phyloP scores from a whole-genome alignment of 2,888 invertebrate species.

The Amphipoea oculea region DNA sequence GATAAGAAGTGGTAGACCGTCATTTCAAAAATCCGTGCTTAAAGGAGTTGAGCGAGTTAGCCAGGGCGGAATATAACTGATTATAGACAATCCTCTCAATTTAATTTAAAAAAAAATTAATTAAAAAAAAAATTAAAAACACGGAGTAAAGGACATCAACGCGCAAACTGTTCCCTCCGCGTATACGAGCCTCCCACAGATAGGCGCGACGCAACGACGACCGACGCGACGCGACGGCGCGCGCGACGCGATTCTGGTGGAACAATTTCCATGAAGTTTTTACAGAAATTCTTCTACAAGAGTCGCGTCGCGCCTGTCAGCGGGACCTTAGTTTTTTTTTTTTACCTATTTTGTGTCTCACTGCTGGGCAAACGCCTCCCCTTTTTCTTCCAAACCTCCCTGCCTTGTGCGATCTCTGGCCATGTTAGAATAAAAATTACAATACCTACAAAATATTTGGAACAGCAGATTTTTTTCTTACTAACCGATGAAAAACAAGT shows the following conservation, averaged over 20 bases:
- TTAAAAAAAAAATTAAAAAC: neutral
- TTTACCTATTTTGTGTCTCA: no score
- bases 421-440: neutral
- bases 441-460: neutral
- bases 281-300: neutral
- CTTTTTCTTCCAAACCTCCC: no score
- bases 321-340: neutral
- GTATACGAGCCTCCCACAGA: neutral
- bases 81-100: no score
- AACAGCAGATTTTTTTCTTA: neutral
- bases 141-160: neutral
- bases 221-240: no score
- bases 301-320: neutral
- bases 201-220: neutral
- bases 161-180: neutral
- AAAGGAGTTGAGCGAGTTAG: no score
- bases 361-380: no score
- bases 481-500: neutral
- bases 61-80: no score
- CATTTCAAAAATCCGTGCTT: no score
- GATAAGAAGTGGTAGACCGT: no score
- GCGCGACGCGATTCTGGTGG: neutral
- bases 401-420: no score
- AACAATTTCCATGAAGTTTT: neutral
- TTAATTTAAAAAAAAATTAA: no score